Conservation (phyloP, 2,888 invertebrate genomes). For the Euclidia mi region DNA sequence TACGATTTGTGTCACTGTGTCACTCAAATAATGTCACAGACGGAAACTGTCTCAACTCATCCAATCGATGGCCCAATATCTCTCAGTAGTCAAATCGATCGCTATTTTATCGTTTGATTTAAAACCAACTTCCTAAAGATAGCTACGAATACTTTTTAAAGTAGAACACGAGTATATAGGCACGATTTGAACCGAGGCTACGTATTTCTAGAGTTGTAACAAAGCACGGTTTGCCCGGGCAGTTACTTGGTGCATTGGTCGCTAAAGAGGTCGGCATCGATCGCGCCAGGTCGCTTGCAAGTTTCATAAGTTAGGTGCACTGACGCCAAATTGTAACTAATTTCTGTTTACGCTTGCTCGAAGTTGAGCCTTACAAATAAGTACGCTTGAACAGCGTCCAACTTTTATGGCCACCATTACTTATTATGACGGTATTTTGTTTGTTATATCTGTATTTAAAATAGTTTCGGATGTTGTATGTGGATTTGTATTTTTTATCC, state of each 20-base stretch:
- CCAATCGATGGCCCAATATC: neutral
- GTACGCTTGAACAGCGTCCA: slow-evolving; percentile 52
- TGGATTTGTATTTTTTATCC: too few species aligned
- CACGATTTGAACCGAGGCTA: slow-evolving; percentile 33
- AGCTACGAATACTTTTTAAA: slow-evolving; percentile 28
- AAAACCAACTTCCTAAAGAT: slow-evolving; percentile 10
- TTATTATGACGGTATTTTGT: slow-evolving; percentile 29
- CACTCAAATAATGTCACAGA: slow-evolving; percentile 28
- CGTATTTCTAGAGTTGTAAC: slow-evolving; percentile 52
- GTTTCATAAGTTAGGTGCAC: slow-evolving; percentile 70
- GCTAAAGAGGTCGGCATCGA: slow-evolving; percentile 87
- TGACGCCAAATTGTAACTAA: slow-evolving; percentile 72
- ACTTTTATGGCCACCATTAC: slow-evolving; percentile 48
- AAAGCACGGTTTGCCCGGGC: slow-evolving; percentile 75
- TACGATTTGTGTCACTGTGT: slow-evolving; percentile 37
- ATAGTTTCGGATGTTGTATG: too few species aligned
- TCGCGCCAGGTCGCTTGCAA: slow-evolving; percentile 74
- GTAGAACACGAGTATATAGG: slow-evolving; percentile 27
- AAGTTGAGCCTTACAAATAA: slow-evolving; percentile 48
- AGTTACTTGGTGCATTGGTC: slow-evolving; percentile 86
- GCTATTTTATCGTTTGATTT: neutral
- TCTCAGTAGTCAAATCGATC: too few species aligned
- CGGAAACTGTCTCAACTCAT: slow-evolving; percentile 11
- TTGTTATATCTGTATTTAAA: neutral
- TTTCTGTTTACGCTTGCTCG: slow-evolving; percentile 65